These are phyloP conservation scores for Zaprionus capensis DNA, from an alignment of 1,140 invertebrate genomes.

Conservation along the genomic window DNA sequence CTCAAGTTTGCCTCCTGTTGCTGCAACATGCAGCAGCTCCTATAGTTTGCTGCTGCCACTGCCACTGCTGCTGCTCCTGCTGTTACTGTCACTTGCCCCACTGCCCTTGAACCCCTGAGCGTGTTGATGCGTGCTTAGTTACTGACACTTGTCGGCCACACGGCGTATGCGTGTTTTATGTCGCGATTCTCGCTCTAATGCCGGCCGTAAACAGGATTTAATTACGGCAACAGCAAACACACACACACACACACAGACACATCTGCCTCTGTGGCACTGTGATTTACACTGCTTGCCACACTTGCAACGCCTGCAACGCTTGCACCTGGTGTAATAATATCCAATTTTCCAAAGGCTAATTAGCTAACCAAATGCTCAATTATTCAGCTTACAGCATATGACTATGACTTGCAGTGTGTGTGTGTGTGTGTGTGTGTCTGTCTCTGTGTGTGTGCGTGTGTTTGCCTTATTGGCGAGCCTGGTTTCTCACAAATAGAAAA, in stretches of 20 bases:
- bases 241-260: background rate
- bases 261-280: background rate
- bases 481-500: constrained; percentile 19
- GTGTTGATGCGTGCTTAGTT: constrained; percentile 49
- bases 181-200: constrained; percentile 22
- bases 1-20: constrained; percentile 13
- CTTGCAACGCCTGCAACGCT: background rate
- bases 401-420: background rate
- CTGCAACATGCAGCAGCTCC: background rate
- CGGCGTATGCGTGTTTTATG: constrained; percentile 10
- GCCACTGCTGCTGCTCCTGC: background rate
- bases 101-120: background rate
- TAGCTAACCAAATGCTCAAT: constrained; percentile 41
- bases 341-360: constrained; percentile 32
- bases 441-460: background rate
- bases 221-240: constrained; percentile 10
- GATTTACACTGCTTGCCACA: background rate
- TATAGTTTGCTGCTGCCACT: background rate
- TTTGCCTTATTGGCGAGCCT: background rate
- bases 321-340: background rate
- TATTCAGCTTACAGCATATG: constrained; percentile 23
- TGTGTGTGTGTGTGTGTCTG: background rate
- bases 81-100: constrained; percentile 12
- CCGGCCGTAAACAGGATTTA: constrained; percentile 32
- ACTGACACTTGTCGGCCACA: constrained; percentile 40